These are phyloP conservation scores for Fopius arisanus DNA, from an alignment of 1,140 invertebrate genomes.

Conservation along the genomic window DNA sequence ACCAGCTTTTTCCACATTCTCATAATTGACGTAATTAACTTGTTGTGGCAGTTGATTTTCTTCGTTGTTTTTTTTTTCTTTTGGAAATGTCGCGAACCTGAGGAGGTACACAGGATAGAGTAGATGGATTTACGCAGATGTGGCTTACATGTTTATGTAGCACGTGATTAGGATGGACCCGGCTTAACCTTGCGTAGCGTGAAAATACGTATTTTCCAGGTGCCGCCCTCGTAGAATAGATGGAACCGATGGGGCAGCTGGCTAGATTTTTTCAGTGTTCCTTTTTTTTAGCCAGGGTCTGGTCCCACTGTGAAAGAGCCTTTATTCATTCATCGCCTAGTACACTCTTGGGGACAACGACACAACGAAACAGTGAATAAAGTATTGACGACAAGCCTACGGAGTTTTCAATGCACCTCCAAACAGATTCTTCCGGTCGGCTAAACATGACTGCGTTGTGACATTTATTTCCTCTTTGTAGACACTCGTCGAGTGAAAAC, in stretches of 20 bases:
- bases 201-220: constrained; percentile 51
- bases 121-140: constrained; percentile 33
- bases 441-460: constrained; percentile 20
- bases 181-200: constrained; percentile 39
- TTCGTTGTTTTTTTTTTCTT: background rate
- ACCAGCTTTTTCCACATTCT: background rate
- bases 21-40: background rate
- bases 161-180: constrained; percentile 18
- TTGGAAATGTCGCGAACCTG: background rate
- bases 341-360: constrained; percentile 39
- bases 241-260: constrained; percentile 44
- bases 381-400: constrained; percentile 21
- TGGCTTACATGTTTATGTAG: background rate
- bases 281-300: constrained; percentile 34
- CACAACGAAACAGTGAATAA: constrained; percentile 31
- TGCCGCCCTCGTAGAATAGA: constrained; percentile 47
- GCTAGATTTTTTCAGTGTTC: background rate
- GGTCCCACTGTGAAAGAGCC: constrained; percentile 36
- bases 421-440: constrained; percentile 55
- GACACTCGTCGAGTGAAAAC: background rate
- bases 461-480: constrained; percentile 11
- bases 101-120: background rate
- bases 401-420: constrained; percentile 22
- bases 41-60: background rate
- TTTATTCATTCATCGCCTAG: constrained; percentile 49